Conservation (phyloP, 2,888 invertebrate genomes). For the Epistrophella euchroma region DNA sequence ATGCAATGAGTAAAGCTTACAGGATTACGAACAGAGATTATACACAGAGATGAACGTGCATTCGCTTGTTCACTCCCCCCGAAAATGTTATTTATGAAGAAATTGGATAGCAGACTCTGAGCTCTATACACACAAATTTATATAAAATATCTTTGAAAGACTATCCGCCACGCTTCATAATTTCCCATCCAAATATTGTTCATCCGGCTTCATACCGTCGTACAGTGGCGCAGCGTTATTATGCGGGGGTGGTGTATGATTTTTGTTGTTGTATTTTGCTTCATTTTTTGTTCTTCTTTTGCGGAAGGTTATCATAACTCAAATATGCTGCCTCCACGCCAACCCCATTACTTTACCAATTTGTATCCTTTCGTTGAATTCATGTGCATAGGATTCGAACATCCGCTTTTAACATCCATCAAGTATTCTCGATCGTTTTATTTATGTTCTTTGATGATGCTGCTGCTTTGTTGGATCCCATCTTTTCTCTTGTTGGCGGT, state of each 20-base stretch:
- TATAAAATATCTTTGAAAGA: constrained; percentile 44
- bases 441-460: constrained; percentile 65
- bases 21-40: constrained; percentile 61
- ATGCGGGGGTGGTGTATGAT: constrained; percentile 10
- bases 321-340: constrained; percentile 37
- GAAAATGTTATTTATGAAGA: constrained; percentile 64
- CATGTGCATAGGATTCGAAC: constrained; percentile 63
- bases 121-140: constrained; percentile 25
- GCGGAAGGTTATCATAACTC: constrained; percentile 73
- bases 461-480: constrained; percentile 22
- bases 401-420: constrained; percentile 67
- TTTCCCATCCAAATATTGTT: constrained; percentile 73
- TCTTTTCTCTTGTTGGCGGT: constrained; percentile 17
- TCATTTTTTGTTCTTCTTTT: constrained; percentile 25
- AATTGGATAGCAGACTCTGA: constrained; percentile 55
- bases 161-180: constrained; percentile 70
- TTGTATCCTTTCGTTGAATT: constrained; percentile 62
- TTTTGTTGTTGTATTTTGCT: constrained; percentile 11
- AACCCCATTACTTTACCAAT: constrained; percentile 54
- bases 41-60: constrained; percentile 42
- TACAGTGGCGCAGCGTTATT: neutral
- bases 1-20: constrained; percentile 66
- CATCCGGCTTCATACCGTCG: constrained; percentile 60
- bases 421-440: constrained; percentile 70
- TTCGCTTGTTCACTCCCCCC: constrained; percentile 31